These are phyloP conservation scores for Galerucella calmariensis DNA, from an alignment of 2,888 invertebrate species.

Conservation along the genomic window DNA sequence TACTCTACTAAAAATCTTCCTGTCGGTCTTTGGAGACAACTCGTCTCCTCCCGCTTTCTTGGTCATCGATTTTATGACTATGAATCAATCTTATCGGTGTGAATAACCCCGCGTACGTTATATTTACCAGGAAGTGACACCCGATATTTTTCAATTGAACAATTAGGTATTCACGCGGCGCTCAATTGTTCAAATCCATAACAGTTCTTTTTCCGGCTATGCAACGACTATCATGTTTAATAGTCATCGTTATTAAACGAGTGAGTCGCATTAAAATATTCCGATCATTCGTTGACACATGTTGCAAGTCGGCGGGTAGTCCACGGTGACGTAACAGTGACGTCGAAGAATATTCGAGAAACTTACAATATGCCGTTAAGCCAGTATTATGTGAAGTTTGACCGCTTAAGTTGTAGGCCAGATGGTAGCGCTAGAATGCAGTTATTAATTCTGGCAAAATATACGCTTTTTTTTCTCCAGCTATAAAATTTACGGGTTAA, in stretches of 20 bases:
- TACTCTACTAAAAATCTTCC: no score
- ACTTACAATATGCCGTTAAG: slow-evolving; percentile 54
- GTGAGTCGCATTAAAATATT: slow-evolving; percentile 6
- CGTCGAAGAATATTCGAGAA: slow-evolving; percentile 59
- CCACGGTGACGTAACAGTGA: slow-evolving; percentile 58
- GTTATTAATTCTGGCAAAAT: background rate
- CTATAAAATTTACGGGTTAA: no score
- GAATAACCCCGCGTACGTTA: slow-evolving; percentile 15
- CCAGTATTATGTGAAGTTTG: slow-evolving; percentile 63
- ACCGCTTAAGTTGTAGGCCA: slow-evolving; percentile 48
- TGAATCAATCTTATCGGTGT: background rate
- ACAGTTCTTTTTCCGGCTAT: slow-evolving; percentile 29
- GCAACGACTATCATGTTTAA: background rate
- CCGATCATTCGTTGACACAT: slow-evolving; percentile 55
- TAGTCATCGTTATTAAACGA: background rate
- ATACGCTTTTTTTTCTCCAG: background rate
- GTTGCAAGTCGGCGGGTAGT: slow-evolving; percentile 52
- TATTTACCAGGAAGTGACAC: slow-evolving; percentile 23
- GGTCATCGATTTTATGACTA: background rate
- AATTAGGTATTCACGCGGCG: slow-evolving; percentile 18
- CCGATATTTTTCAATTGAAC: slow-evolving; percentile 17
- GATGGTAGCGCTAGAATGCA: background rate
- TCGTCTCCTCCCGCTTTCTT: no score
- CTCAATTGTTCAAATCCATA: slow-evolving; percentile 24
- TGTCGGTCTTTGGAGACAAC: no score